Percentiles rank a stretch among this genome's conserved stretches.
Evolutionary conservation across 2,113 vertebrate species (phyloP).

Genomic region (Hemicordylus capensis): DNA sequence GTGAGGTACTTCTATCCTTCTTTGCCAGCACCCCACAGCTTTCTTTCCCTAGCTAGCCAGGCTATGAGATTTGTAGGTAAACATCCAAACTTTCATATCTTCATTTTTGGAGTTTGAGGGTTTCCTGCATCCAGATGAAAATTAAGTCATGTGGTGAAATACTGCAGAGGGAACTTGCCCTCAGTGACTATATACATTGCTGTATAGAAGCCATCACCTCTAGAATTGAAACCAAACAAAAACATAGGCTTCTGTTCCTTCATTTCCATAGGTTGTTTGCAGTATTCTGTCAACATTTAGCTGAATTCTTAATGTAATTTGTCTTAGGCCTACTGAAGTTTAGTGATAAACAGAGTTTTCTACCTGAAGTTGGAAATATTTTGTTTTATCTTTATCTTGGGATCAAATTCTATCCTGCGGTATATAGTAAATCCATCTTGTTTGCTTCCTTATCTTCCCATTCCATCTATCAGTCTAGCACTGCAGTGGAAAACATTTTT

Average conservation of each 20-base stretch:
- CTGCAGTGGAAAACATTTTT: background rate
- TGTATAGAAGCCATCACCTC: background rate
- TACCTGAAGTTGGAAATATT: background rate
- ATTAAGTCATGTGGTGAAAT: background rate
- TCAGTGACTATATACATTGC: background rate
- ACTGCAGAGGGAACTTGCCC: background rate
- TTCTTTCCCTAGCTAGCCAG: background rate
- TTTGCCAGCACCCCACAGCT: too few species aligned
- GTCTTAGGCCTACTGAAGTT: background rate
- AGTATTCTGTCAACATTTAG: background rate
- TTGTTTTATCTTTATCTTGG: background rate
- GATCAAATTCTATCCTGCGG: background rate
- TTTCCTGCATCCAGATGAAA: background rate
- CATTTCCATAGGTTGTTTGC: background rate
- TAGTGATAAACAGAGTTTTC: background rate
- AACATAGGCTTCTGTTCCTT: fast-evolving
- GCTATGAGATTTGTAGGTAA: too few species aligned
- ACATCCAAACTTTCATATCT: background rate
- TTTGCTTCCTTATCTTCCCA: background rate
- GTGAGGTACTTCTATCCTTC: too few species aligned
- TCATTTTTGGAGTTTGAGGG: background rate
- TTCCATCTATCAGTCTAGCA: background rate
- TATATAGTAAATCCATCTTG: fast-evolving
- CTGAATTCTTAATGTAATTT: background rate
- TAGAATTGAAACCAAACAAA: background rate